These are phyloP conservation scores for Noctilio leporinus DNA, from an alignment of 2,113 vertebrate species.

Conservation along the genomic window DNA sequence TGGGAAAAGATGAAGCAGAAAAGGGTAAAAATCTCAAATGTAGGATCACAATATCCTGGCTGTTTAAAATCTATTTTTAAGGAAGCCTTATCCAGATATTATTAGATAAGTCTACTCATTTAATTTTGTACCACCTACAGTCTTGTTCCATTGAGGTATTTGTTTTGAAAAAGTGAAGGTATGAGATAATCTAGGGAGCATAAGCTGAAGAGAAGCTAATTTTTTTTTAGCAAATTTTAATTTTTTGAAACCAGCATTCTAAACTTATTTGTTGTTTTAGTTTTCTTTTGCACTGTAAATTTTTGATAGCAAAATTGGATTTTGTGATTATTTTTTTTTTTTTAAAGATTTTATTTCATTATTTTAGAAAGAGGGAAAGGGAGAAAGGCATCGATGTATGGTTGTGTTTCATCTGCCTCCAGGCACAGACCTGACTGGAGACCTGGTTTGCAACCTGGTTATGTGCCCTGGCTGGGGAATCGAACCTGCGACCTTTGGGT, in stretches of 20 bases:
- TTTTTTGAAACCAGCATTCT: slow-evolving; percentile 7
- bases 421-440: no score
- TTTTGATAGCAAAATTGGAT: neutral
- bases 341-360: no score
- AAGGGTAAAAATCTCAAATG: neutral
- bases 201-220: neutral
- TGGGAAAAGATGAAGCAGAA: neutral
- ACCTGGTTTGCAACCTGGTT: no score
- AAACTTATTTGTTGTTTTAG: neutral
- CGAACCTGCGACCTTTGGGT: no score
- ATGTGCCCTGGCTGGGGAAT: no score
- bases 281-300: neutral
- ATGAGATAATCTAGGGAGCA: neutral
- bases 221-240: neutral
- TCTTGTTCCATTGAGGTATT: neutral
- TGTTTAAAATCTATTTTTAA: slow-evolving; percentile 8
- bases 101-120: neutral
- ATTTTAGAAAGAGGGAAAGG: no score
- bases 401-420: no score
- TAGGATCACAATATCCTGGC: neutral
- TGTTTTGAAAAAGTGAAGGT: neutral
- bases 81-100: neutral
- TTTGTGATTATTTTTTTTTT: no score
- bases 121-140: neutral
- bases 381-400: no score